phyloP scores from a whole-genome alignment of 2,113 vertebrate genomes.

The Octodon degus region DNA sequence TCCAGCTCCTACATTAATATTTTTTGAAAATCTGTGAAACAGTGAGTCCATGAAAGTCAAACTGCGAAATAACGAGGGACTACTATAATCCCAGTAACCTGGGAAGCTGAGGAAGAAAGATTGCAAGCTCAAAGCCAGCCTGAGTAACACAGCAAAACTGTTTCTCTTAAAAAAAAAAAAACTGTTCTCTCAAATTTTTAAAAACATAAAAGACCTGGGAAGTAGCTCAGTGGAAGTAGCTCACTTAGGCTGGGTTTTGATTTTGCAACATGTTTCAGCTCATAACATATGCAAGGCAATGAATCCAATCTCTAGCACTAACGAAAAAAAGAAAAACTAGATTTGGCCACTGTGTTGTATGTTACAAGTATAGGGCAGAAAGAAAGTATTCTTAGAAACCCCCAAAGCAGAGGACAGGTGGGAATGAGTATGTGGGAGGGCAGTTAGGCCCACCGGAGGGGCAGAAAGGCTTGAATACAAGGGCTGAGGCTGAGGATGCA shows the following conservation, averaged over 20 bases:
- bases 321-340: background rate
- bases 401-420: background rate
- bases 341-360: background rate
- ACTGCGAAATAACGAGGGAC: too few relatives aligned
- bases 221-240: background rate
- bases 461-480: rapidly evolving
- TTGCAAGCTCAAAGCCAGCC: background rate
- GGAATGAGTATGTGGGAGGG: background rate
- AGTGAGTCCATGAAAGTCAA: too few relatives aligned
- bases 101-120: background rate
- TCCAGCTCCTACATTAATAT: too few relatives aligned
- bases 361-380: background rate
- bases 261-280: background rate
- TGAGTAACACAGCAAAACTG: background rate
- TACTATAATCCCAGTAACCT: background rate
- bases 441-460: background rate
- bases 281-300: background rate
- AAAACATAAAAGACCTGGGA: background rate
- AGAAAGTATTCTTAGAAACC: background rate
- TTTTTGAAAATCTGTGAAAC: too few relatives aligned
- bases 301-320: background rate
- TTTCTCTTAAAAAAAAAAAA: background rate
- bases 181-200: background rate
- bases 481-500: background rate
- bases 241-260: background rate